Base-by-base conservation (phyloP, 2,888 invertebrate genomes). In the Euproctis similis region DNA sequence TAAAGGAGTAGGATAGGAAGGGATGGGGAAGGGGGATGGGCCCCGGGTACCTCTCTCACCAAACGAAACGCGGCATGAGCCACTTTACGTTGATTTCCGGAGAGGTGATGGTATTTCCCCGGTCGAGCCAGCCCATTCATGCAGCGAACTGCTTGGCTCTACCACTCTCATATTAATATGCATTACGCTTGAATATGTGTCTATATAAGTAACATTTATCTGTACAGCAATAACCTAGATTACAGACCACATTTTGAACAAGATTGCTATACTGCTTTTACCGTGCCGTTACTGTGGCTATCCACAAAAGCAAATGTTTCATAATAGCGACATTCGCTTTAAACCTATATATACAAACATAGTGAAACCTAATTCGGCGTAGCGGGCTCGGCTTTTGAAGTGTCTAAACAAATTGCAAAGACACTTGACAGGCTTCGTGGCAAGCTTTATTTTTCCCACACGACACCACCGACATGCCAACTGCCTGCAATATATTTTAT, bases 361-460 rank as follows among this genome's bases (percentile, higher is more conserved):
- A 2, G 9, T 13, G 48, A 53, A 58, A 41, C 50, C 57, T 54
- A 59, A 56, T 58, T 59, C 45, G 31, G 31, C 21, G 25, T 22
- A 31, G 31, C 41, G 35, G n/a, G 55, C 54, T 18, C 57, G 46
- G 59, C 66, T 67, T 62, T 74, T 70, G 68, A 69, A 68, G 69
- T 72, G 60, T 59, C 61, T 57, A 72, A 76, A 75, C 69, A 71
- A 78, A 73, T 72, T 67, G 63, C 58, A 39, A 40, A 50, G 56
- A 66, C 68, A 78, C 73, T 80, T 75, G 64, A 55, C 51, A 39
- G 72, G 69, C 45, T 76, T 78, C 76, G 33, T 38, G 48, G 53
- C 50, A 47, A 63, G 63, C 63, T 66, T 67, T 60, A 64, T 67
- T 64, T 64, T 60, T 60, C 64, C 65, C 62, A 70, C 69, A 72